Conservation (phyloP, 2,888 invertebrate species). For the Macrosoma leucophasiata region DNA sequence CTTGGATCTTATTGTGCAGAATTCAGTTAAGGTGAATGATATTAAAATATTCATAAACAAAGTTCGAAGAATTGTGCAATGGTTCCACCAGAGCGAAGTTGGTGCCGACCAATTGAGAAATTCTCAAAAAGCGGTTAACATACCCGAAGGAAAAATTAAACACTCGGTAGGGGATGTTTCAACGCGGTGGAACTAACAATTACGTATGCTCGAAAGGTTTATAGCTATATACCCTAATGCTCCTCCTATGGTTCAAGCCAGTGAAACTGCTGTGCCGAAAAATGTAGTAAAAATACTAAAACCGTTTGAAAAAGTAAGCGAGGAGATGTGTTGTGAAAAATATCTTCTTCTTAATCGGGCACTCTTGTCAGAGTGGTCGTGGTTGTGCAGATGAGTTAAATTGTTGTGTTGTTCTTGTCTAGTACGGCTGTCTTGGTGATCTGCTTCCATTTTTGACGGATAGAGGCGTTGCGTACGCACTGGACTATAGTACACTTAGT, state of each 20-base stretch:
- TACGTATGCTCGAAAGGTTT: slow-evolving; percentile 24
- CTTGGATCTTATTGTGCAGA: slow-evolving; percentile 29
- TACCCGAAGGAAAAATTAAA: slow-evolving; percentile 28
- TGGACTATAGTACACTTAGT: too few relatives aligned
- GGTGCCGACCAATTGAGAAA: slow-evolving; percentile 28
- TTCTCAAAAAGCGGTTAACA: slow-evolving; percentile 26
- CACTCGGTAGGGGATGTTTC: slow-evolving; percentile 31
- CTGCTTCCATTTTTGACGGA: too few relatives aligned
- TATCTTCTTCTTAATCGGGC: too few relatives aligned
- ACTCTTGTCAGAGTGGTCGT: too few relatives aligned
- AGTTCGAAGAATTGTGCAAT: slow-evolving; percentile 29
- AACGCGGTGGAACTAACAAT: slow-evolving; percentile 32
- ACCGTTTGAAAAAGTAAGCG: slow-evolving; percentile 32
- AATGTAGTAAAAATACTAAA: slow-evolving; percentile 28
- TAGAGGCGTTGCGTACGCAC: too few relatives aligned
- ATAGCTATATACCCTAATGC: slow-evolving; percentile 27
- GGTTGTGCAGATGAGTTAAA: too few relatives aligned
- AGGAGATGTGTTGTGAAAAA: slow-evolving; percentile 33
- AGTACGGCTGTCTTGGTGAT: too few relatives aligned
- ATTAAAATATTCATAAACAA: slow-evolving; percentile 28
- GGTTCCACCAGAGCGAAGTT: slow-evolving; percentile 31
- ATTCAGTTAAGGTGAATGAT: slow-evolving; percentile 21
- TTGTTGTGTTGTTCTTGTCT: too few relatives aligned
- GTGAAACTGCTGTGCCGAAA: slow-evolving; percentile 29
- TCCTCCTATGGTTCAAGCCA: slow-evolving; percentile 32